Evolutionary conservation across 1,140 invertebrate species (phyloP).

Genomic region (Drosophila tani): DNA sequence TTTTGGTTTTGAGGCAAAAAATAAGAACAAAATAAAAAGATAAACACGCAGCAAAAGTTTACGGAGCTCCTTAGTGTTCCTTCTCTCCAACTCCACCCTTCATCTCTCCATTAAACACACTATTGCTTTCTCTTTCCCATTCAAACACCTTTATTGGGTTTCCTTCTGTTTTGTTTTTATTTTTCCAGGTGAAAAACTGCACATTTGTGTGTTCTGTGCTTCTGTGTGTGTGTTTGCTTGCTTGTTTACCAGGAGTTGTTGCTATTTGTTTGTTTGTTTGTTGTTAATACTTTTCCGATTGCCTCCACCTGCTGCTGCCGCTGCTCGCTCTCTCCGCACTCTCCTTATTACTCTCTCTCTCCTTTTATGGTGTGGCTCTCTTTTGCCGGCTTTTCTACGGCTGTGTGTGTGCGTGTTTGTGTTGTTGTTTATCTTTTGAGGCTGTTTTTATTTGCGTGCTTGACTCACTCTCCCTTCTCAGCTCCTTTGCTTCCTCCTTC

Average conservation of each 20-base stretch:
- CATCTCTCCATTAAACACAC: constrained; percentile 7
- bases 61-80: background rate
- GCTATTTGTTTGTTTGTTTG: constrained; percentile 58
- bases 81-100: constrained; percentile 8
- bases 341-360: background rate
- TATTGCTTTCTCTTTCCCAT: constrained; percentile 22
- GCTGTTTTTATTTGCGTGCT: constrained; percentile 70
- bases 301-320: constrained; percentile 40
- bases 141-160: constrained; percentile 18
- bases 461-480: constrained; percentile 20
- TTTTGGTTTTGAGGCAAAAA: constrained; percentile 5
- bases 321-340: constrained; percentile 1
- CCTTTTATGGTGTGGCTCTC: constrained; percentile 13
- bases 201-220: constrained; percentile 7
- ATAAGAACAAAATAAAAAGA: constrained; percentile 5
- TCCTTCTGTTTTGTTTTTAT: constrained; percentile 40
- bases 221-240: constrained; percentile 23
- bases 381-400: constrained; percentile 45
- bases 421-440: constrained; percentile 77
- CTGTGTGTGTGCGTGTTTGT: constrained; percentile 50
- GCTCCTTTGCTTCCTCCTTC: constrained; percentile 20
- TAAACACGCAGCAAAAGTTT: constrained; percentile 28
- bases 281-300: constrained; percentile 69
- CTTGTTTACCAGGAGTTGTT: constrained; percentile 39
- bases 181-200: constrained; percentile 32